These are phyloP conservation scores for Ibycter americanus DNA, from an alignment of 2,797 vertebrate genomes.

Conservation along the genomic window DNA sequence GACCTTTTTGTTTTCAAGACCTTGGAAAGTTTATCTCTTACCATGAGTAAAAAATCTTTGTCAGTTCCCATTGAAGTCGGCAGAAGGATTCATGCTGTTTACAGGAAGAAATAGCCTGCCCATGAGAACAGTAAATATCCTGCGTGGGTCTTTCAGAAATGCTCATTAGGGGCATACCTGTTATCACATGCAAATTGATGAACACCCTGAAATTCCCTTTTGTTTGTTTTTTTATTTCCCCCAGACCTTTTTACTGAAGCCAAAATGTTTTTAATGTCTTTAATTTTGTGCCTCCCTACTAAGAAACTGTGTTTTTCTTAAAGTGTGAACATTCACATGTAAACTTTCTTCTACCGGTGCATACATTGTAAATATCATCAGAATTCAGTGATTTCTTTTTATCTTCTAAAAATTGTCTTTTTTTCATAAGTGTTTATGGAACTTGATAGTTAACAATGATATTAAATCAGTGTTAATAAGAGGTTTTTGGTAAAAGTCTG, in stretches of 20 bases:
- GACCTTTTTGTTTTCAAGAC: conserved; percentile 10
- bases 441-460: background rate
- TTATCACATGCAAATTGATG: background rate
- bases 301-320: background rate
- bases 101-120: background rate
- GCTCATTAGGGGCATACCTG: background rate
- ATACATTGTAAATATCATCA: background rate
- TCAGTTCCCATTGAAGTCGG: background rate
- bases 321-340: background rate
- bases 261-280: background rate
- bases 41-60: background rate
- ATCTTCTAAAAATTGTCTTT: background rate
- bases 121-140: background rate
- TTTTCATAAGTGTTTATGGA: background rate
- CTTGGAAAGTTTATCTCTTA: conserved; percentile 21
- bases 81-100: background rate
- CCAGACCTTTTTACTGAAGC: background rate
- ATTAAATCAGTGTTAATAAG: background rate
- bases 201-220: background rate
- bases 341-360: background rate
- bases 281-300: background rate
- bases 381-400: background rate
- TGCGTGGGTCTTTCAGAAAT: background rate
- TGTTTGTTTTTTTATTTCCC: background rate
- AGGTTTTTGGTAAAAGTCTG: background rate